Evolutionary conservation across 2,888 invertebrate genomes (phyloP), one percentile per base, ranked within the genome.

Genomic region (Drosophila niveifrons): DNA sequence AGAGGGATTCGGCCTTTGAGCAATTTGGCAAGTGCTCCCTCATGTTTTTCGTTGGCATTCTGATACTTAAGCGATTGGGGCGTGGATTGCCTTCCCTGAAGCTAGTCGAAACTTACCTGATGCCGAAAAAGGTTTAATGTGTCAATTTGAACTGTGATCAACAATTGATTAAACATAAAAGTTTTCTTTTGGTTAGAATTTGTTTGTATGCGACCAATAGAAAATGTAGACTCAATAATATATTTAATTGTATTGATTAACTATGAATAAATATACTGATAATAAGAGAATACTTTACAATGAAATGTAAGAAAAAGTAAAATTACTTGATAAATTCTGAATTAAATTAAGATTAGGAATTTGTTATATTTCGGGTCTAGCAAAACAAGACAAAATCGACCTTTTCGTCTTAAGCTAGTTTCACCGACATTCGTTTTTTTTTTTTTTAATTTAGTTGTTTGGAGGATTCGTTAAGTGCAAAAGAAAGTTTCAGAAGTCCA

Each of bases 11-110:
- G 0, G 18, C 36, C 0, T 17, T 34, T 1, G 58, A 47, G 3
- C 62, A 72, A 11, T 63, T 73, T 13, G 9, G 67, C 0, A 67
- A 59, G 43, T 67, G 68, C 8, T 31, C 31, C 2, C 2, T 63
- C 0, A 8, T 67, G 8, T 73, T 73, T 43, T 3, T 46, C 0
- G 1, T 55, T 3, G 55, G 72, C 3, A 23, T 72, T 13, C 9
- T 63, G 9, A 2, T 72, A 7, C 39, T 72, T 0, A 67, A n/a
- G 8, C 53, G 62, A n/a, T n/a, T 73, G 39, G 74, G 62, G 1
- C 47, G 39, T 10, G 58, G 58, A 7, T 10, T 73, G 8, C 61
- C 57, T 10, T 13, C 13, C 7, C 15, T 65, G n/a, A 15, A 34
- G 39, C 2, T 17, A 8, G 23, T 44, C 13, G 43, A 62, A 36